These are phyloP conservation scores for Scolopax bukidnonensis DNA, from an alignment of 2,797 vertebrate species.

Conservation along the genomic window DNA sequence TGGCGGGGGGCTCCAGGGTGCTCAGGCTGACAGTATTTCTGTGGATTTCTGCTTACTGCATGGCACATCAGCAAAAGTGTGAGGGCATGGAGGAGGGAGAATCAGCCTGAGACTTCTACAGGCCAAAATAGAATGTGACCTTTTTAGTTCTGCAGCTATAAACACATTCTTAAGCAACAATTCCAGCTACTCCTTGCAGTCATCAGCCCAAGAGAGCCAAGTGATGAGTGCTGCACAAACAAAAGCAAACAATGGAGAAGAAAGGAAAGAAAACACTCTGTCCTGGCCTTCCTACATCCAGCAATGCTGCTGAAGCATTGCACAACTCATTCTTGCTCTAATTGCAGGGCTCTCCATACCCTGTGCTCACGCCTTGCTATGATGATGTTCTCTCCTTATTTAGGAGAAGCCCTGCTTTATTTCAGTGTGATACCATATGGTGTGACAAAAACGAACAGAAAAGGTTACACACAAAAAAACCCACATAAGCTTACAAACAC, in stretches of 20 bases:
- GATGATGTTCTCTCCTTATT: not conserved
- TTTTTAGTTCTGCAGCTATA: constrained; percentile 58
- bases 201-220: constrained; percentile 26
- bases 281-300: not conserved
- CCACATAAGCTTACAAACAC: constrained; percentile 30
- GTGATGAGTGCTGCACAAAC: not conserved
- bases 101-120: constrained; percentile 45
- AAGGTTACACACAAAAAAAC: constrained; percentile 53
- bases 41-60: constrained; percentile 4
- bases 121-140: constrained; percentile 56
- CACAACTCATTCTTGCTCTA: not conserved
- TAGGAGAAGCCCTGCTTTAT: constrained; percentile 48
- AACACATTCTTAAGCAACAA: constrained; percentile 45
- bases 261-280: not conserved
- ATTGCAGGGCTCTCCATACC: not conserved
- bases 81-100: constrained; percentile 6
- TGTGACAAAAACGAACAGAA: constrained; percentile 47
- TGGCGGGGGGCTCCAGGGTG: not conserved
- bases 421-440: constrained; percentile 56
- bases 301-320: not conserved
- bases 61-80: constrained; percentile 40
- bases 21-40: constrained; percentile 4
- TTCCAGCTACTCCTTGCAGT: not conserved
- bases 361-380: not conserved
- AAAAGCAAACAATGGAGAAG: not conserved